A percentile compares a stretch with the other conserved stretches of the same genome.
phyloP scores from a whole-genome alignment of 2,888 invertebrate genomes.

The Galerucella nymphaeae region DNA sequence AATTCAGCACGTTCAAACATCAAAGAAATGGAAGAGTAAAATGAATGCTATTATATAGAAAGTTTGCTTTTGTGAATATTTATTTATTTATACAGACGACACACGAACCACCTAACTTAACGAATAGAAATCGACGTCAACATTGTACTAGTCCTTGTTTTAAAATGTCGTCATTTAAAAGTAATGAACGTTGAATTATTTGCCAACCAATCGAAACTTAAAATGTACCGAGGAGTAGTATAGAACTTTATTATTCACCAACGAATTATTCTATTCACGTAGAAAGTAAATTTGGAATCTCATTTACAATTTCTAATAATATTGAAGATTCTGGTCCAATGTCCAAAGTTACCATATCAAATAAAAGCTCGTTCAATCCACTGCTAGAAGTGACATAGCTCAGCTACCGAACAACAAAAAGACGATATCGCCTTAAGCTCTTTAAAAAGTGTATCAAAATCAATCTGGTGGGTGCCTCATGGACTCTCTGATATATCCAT shows the following conservation, averaged over 20 bases:
- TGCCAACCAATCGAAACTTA: constrained; percentile 58
- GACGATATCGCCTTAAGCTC: too few species aligned
- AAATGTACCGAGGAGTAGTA: constrained; percentile 49
- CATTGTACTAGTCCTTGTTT: constrained; percentile 52
- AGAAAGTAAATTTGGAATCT: neutral
- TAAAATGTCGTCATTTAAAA: constrained; percentile 60
- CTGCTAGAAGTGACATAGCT: too few species aligned
- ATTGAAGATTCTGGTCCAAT: too few species aligned
- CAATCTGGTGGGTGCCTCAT: too few species aligned
- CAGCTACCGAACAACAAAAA: too few species aligned
- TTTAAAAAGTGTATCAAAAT: too few species aligned
- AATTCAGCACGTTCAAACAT: constrained; percentile 52
- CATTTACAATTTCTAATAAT: neutral
- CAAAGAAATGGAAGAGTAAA: constrained; percentile 46
- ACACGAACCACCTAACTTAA: constrained; percentile 59
- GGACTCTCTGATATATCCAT: too few species aligned
- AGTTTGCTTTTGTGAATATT: constrained; percentile 56
- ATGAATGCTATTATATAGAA: constrained; percentile 49
- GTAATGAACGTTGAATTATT: constrained; percentile 59
- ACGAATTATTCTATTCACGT: neutral
- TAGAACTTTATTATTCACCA: constrained; percentile 51
- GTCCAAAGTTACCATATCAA: too few species aligned
- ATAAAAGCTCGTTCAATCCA: too few species aligned
- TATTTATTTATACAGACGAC: constrained; percentile 58
- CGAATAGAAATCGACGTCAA: constrained; percentile 58